phyloP scores from a whole-genome alignment of 2,113 vertebrate species.

The Malurus melanocephalus region DNA sequence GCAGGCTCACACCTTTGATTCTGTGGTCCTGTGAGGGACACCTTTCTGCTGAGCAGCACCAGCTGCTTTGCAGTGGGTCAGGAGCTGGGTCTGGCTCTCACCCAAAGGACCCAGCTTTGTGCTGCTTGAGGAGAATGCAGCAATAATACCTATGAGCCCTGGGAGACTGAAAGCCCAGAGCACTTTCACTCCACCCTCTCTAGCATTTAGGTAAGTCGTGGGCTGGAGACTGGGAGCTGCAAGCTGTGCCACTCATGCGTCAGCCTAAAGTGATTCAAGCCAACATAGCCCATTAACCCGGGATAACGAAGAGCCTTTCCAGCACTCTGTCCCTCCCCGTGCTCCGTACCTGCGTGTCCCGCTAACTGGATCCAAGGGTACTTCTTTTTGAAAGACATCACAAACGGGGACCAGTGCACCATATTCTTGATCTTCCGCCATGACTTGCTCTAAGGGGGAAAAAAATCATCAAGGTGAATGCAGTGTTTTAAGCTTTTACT shows the following conservation, averaged over 20 bases:
- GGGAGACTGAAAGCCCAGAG: background rate
- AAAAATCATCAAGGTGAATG: background rate
- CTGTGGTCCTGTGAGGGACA: background rate
- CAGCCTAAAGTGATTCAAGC: background rate
- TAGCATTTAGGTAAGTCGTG: background rate
- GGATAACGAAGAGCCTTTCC: background rate
- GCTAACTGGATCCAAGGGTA: conserved; percentile 98
- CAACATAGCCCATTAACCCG: background rate
- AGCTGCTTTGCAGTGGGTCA: background rate
- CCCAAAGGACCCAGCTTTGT: background rate
- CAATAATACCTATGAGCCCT: background rate
- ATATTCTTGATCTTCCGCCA: conserved; percentile 99
- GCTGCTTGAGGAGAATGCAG: background rate
- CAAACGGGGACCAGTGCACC: conserved; percentile 97
- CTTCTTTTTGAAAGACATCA: conserved; percentile 99
- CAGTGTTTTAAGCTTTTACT: background rate
- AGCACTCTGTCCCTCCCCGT: background rate
- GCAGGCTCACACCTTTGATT: background rate
- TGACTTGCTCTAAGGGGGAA: conserved; percentile 86
- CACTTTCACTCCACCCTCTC: background rate
- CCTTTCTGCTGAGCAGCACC: background rate
- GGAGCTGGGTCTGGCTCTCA: background rate
- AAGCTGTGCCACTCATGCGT: background rate
- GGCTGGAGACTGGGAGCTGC: background rate
- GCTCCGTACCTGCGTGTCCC: conserved; percentile 86